These are phyloP conservation scores for Zonitis immaculata DNA, from an alignment of 2,888 invertebrate genomes.

Conservation along the genomic window DNA sequence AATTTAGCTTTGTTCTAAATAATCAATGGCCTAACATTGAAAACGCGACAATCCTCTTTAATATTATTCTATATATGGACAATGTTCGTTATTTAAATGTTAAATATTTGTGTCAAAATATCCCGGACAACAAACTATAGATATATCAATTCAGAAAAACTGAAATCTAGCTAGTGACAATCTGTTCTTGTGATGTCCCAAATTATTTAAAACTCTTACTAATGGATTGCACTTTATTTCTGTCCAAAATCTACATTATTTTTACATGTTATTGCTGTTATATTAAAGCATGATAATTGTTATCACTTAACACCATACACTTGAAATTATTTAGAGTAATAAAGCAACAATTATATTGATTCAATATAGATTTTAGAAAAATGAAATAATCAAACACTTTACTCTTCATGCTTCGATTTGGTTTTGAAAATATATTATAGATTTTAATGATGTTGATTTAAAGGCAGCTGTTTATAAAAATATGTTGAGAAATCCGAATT, in stretches of 20 bases:
- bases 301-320: slow-evolving; percentile 17
- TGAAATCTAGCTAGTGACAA: slow-evolving; percentile 45
- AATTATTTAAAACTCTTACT: slow-evolving; percentile 19
- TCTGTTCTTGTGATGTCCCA: slow-evolving; percentile 45
- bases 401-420: slow-evolving; percentile 9
- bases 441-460: slow-evolving; percentile 14
- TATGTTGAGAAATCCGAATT: slow-evolving; percentile 40
- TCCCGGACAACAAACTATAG: slow-evolving; percentile 23
- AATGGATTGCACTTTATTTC: slow-evolving; percentile 6
- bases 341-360: too few relatives aligned
- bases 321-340: too few relatives aligned
- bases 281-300: slow-evolving; percentile 27
- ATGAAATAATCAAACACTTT: too few relatives aligned
- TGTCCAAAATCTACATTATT: slow-evolving; percentile 6
- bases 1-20: slow-evolving; percentile 41
- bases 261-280: slow-evolving; percentile 36
- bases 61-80: slow-evolving; percentile 32
- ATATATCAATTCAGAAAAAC: not conserved
- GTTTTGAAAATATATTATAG: slow-evolving; percentile 19
- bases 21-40: slow-evolving; percentile 49
- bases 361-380: too few relatives aligned
- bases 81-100: slow-evolving; percentile 31
- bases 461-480: slow-evolving; percentile 9
- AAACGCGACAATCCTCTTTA: slow-evolving; percentile 47
- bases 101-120: slow-evolving; percentile 40